Percentiles rank a stretch among this genome's conserved stretches.
These are phyloP conservation scores for Argopecten irradians DNA, from an alignment of 1,140 invertebrate species.

Conservation along the genomic window DNA sequence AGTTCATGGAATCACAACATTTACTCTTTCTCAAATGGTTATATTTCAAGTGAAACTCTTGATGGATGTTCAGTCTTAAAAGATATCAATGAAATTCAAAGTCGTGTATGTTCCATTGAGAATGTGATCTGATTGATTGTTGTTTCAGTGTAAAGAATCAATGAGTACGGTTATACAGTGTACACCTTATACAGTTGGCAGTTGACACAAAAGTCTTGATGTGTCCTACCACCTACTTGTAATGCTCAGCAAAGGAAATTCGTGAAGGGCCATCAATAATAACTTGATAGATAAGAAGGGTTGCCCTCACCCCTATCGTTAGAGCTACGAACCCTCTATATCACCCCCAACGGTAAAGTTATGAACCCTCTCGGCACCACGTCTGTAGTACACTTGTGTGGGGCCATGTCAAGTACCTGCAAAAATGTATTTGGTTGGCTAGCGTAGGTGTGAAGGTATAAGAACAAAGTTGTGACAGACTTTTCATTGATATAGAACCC, in stretches of 20 bases:
- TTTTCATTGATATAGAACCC: background rate
- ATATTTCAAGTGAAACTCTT: background rate
- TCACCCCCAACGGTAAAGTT: background rate
- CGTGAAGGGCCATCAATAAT: background rate
- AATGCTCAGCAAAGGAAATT: background rate
- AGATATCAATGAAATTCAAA: background rate
- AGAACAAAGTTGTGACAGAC: background rate
- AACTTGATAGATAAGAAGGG: background rate
- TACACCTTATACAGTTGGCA: background rate
- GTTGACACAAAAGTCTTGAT: background rate
- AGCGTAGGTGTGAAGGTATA: background rate
- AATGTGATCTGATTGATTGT: background rate
- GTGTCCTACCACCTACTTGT: background rate
- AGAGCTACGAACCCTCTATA: background rate
- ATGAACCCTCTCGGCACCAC: background rate
- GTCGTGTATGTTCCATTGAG: no score
- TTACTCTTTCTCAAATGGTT: background rate
- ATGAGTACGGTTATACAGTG: background rate
- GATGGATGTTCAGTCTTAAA: background rate
- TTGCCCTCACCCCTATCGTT: background rate
- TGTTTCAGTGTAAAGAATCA: background rate
- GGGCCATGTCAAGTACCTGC: constrained; percentile 19
- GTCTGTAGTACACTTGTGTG: constrained; percentile 6
- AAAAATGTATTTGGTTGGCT: background rate
- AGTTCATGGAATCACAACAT: background rate